Conservation (phyloP, 2,113 vertebrate species). For the Pica pica region DNA sequence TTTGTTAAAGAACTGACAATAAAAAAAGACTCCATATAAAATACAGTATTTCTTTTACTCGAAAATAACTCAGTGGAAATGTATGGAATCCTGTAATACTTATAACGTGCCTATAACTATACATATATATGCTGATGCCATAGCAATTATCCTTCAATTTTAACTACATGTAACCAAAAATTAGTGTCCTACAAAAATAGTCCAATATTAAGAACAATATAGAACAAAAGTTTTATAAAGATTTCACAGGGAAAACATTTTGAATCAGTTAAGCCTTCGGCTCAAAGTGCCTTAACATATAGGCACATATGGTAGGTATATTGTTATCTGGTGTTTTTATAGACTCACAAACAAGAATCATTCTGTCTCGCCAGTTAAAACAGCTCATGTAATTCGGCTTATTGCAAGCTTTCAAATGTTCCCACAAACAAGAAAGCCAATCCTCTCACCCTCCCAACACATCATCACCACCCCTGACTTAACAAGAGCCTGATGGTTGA, state of each 20-base stretch:
- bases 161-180: conserved; percentile 61
- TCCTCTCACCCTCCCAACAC: neutral
- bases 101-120: neutral
- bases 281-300: conserved; percentile 54
- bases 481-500: neutral
- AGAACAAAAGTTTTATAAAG: conserved; percentile 34
- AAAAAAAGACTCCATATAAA: conserved; percentile 38
- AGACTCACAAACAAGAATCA: conserved; percentile 22
- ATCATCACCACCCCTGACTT: neutral
- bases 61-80: conserved; percentile 50
- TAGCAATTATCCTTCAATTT: conserved; percentile 24
- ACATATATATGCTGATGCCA: neutral
- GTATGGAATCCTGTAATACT: conserved; percentile 34
- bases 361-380: conserved; percentile 10
- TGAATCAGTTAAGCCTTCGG: conserved; percentile 7
- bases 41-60: conserved; percentile 26
- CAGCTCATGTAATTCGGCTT: neutral
- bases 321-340: conserved; percentile 13
- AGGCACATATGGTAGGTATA: conserved; percentile 67
- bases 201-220: conserved; percentile 46
- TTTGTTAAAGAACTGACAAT: conserved; percentile 35
- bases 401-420: neutral
- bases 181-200: conserved; percentile 58
- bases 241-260: conserved; percentile 23
- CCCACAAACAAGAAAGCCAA: conserved; percentile 25